These are phyloP conservation scores for Dissostichus mawsoni DNA, from an alignment of 2,113 vertebrate species.

Conservation along the genomic window DNA sequence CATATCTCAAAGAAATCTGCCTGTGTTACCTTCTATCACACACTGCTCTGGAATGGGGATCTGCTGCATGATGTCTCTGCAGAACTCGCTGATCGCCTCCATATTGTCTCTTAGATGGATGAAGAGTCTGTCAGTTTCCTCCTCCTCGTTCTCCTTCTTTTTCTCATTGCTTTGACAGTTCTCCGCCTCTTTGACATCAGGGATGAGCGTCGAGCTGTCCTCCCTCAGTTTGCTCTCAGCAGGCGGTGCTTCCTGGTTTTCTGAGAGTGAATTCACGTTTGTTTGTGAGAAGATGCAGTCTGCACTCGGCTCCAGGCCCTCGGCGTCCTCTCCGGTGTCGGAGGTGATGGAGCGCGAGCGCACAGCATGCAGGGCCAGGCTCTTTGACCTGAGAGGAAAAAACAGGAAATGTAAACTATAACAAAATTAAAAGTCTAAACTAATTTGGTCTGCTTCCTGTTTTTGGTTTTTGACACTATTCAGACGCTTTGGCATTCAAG, in stretches of 20 bases:
- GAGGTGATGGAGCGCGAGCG: conserved; percentile 80
- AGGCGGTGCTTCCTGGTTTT: conserved; percentile 36
- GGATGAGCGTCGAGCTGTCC: conserved; percentile 19
- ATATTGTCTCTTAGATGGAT: conserved; percentile 91
- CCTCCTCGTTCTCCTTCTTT: conserved; percentile 37
- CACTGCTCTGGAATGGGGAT: conserved; percentile 93
- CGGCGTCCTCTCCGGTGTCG: conserved; percentile 78
- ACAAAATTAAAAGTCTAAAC: background rate
- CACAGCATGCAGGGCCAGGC: conserved; percentile 86
- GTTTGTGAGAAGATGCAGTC: conserved; percentile 80
- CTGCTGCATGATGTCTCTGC: conserved; percentile 84
- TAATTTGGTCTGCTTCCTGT: background rate
- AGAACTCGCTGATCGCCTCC: conserved; percentile 87
- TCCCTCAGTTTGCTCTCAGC: conserved; percentile 40
- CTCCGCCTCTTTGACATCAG: conserved; percentile 57
- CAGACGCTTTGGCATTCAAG: background rate
- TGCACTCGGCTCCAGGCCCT: conserved; percentile 71
- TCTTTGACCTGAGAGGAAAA: conserved; percentile 87
- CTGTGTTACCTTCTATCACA: conserved; percentile 90
- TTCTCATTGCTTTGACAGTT: conserved; percentile 40
- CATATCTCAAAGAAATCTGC: background rate
- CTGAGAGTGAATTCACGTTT: conserved; percentile 68
- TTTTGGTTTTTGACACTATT: conserved; percentile 2
- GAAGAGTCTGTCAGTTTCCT: conserved; percentile 87
- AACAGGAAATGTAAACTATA: conserved; percentile 2